Conservation (phyloP, 2,888 invertebrate species). For the Leucania comma region DNA sequence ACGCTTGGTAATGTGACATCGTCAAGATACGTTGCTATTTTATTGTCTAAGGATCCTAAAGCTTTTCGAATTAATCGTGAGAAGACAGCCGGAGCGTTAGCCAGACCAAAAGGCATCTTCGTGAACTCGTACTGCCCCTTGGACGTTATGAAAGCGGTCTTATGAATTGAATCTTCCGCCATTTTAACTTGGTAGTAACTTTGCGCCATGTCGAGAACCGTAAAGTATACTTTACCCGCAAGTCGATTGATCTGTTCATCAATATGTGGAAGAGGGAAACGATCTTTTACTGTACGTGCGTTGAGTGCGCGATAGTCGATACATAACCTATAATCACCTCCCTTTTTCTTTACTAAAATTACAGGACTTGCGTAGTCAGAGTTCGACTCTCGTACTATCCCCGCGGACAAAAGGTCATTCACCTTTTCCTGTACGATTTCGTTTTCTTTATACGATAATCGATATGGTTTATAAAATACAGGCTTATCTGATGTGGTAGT, state of each 20-base stretch:
- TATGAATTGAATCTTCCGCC: not conserved
- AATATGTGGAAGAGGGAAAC: not conserved
- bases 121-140: not conserved
- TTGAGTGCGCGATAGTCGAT: conserved; percentile 9
- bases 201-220: not conserved
- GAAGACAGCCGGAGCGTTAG: not conserved
- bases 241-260: conserved; percentile 2
- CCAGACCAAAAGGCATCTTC: conserved; percentile 3
- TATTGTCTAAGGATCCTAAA: not conserved
- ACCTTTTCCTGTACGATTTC: conserved; percentile 4
- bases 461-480: conserved; percentile 5
- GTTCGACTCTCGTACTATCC: conserved; percentile 1
- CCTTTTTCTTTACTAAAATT: conserved; percentile 10
- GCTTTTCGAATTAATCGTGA: not conserved
- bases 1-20: conserved; percentile 4
- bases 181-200: conserved; percentile 4
- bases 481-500: not conserved
- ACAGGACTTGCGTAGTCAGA: conserved; percentile 8
- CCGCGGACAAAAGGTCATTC: not conserved
- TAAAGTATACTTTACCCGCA: conserved; percentile 1
- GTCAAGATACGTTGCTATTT: conserved; percentile 6
- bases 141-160: not conserved
- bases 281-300: conserved; percentile 5
- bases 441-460: conserved; percentile 1
- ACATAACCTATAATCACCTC: conserved; percentile 9